These are phyloP conservation scores for Chionoecetes opilio DNA, from an alignment of 1,140 invertebrate genomes.

Conservation along the genomic window DNA sequence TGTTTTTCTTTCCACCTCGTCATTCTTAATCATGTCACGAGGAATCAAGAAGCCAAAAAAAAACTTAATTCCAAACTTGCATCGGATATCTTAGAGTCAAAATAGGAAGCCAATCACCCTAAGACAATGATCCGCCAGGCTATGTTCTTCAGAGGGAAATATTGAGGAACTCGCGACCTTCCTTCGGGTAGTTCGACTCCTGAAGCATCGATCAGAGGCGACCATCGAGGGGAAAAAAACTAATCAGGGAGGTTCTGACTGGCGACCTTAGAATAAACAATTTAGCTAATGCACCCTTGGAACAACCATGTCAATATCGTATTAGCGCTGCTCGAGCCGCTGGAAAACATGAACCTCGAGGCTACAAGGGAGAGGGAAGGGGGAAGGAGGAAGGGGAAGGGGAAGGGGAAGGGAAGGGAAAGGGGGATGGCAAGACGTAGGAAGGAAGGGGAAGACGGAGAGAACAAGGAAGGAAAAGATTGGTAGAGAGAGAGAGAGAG, in stretches of 20 bases:
- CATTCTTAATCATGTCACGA: neutral
- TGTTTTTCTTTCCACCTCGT: no score
- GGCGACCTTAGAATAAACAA: slow-evolving; percentile 75
- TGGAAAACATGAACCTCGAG: slow-evolving; percentile 50
- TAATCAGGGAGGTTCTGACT: slow-evolving; percentile 37
- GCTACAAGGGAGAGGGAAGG: neutral
- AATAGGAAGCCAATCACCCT: neutral
- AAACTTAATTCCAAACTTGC: neutral
- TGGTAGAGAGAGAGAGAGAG: neutral
- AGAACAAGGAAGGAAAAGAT: neutral
- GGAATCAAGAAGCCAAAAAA: neutral
- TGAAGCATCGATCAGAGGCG: neutral
- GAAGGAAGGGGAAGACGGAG: neutral
- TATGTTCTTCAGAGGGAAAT: neutral
- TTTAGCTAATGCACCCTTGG: slow-evolving; percentile 75
- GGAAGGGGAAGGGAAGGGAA: neutral
- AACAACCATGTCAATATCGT: slow-evolving; percentile 73
- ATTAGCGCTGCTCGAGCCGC: slow-evolving; percentile 61
- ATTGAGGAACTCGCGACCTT: neutral
- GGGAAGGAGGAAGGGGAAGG: neutral
- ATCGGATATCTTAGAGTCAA: neutral
- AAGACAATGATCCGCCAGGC: neutral
- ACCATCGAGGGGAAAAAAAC: neutral
- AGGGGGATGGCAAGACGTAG: neutral
- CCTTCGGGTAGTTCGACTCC: neutral